These are phyloP conservation scores for Calcarius lapponicus DNA, from an alignment of 2,797 vertebrate genomes.

Conservation along the genomic window DNA sequence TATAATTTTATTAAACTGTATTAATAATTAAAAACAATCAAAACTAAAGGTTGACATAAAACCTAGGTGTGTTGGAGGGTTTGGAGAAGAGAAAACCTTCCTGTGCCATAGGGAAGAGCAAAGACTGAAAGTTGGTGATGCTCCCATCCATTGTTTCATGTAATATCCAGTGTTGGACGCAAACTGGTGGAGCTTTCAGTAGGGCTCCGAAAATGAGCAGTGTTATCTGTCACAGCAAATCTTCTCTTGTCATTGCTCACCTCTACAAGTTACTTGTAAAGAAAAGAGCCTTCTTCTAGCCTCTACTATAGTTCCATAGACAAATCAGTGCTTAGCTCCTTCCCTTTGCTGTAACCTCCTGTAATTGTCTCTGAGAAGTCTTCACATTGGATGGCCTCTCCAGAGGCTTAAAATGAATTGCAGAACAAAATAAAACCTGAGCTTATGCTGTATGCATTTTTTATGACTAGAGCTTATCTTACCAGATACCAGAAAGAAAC, in stretches of 20 bases:
- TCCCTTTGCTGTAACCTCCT: background rate
- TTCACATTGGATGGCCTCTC: background rate
- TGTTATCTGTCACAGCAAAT: background rate
- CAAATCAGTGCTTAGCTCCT: background rate
- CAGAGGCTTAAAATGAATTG: conserved; percentile 10
- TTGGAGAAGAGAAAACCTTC: background rate
- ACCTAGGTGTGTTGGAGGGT: background rate
- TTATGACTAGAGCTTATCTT: conserved; percentile 40
- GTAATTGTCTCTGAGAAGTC: conserved; percentile 2
- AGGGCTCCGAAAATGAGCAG: background rate
- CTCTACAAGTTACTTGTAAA: background rate
- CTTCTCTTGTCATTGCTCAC: background rate
- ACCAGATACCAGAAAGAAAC: background rate
- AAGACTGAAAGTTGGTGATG: background rate
- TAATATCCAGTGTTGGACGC: rapidly evolving
- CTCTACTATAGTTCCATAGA: background rate
- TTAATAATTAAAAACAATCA: conserved; percentile 49
- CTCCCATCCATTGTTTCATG: background rate
- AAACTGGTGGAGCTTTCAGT: background rate
- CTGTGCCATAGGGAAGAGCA: background rate
- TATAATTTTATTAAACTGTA: background rate
- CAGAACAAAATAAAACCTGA: conserved; percentile 12
- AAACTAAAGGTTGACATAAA: conserved; percentile 8
- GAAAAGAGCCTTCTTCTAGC: background rate
- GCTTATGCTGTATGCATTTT: conserved; percentile 48